phyloP scores from a whole-genome alignment of 1,140 invertebrate species.

The Cyrtorhinus lividipennis region DNA sequence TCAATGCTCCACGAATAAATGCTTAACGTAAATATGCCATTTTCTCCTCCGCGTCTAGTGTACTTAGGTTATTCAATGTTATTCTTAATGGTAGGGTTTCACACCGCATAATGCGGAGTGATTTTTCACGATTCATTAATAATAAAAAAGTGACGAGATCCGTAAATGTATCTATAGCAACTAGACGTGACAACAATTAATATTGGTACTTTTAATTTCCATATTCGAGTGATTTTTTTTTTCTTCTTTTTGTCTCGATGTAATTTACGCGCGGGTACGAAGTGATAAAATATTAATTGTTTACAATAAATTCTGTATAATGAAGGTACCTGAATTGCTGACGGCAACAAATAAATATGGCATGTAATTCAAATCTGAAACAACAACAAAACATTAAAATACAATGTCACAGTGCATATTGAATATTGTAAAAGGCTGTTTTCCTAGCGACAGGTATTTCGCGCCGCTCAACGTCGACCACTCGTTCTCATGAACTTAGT shows the following conservation, averaged over 20 bases:
- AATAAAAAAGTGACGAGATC: slow-evolving; percentile 7
- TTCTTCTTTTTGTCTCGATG: background rate
- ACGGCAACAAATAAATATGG: background rate
- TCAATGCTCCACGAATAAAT: background rate
- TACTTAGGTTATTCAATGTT: background rate
- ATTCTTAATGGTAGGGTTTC: background rate
- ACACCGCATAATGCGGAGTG: background rate
- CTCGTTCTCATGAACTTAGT: too few relatives aligned
- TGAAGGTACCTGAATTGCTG: background rate
- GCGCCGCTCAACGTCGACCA: too few relatives aligned
- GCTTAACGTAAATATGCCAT: background rate
- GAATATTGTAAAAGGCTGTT: background rate
- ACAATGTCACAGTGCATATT: background rate
- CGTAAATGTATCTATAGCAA: background rate
- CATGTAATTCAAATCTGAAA: background rate
- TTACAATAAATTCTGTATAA: background rate
- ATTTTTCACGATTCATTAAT: background rate
- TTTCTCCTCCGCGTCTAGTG: background rate
- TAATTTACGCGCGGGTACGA: too few relatives aligned
- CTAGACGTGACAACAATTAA: background rate
- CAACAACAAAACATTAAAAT: background rate
- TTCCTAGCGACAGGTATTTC: background rate
- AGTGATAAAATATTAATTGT: background rate
- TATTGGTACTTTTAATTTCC: background rate
- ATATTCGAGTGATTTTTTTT: background rate